phyloP scores from a whole-genome alignment of 2,888 invertebrate genomes.

The Tinea trinotella region DNA sequence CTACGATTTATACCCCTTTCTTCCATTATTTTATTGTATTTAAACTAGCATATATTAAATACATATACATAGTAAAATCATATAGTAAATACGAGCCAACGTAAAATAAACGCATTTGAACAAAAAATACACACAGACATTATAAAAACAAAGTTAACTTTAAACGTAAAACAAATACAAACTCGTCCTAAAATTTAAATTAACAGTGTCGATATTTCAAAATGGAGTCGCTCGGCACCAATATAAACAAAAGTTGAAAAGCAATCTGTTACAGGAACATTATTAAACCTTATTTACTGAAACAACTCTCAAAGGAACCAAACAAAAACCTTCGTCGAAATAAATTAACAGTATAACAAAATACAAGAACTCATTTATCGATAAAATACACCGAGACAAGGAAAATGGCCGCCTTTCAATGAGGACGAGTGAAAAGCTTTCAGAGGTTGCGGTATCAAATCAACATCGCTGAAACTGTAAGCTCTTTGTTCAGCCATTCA shows the following conservation, averaged over 20 bases:
- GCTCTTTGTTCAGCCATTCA: conserved; percentile 59
- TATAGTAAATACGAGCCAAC: too few relatives aligned
- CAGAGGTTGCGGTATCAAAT: conserved; percentile 17
- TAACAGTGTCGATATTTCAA: conserved; percentile 7
- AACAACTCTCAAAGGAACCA: conserved; percentile 26
- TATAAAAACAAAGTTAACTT: too few relatives aligned
- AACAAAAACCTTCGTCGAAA: conserved; percentile 37
- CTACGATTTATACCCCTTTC: too few relatives aligned
- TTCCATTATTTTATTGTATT: too few relatives aligned
- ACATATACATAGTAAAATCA: too few relatives aligned
- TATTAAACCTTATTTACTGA: conserved; percentile 9
- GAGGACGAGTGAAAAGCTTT: conserved; percentile 10
- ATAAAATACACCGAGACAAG: conserved; percentile 30
- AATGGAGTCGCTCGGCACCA: not conserved
- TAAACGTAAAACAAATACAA: too few relatives aligned
- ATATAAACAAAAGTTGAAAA: conserved; percentile 11
- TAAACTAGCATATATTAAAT: too few relatives aligned
- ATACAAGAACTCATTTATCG: conserved; percentile 64
- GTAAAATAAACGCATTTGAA: too few relatives aligned
- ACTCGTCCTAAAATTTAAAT: conserved; percentile 15
- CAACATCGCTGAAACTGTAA: conserved; percentile 27
- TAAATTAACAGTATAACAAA: conserved; percentile 54
- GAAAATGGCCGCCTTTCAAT: not conserved
- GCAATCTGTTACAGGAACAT: conserved; percentile 9
- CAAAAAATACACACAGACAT: too few relatives aligned